Base-by-base conservation (phyloP, 2,888 invertebrate genomes). In the Aspidapion aeneum region DNA sequence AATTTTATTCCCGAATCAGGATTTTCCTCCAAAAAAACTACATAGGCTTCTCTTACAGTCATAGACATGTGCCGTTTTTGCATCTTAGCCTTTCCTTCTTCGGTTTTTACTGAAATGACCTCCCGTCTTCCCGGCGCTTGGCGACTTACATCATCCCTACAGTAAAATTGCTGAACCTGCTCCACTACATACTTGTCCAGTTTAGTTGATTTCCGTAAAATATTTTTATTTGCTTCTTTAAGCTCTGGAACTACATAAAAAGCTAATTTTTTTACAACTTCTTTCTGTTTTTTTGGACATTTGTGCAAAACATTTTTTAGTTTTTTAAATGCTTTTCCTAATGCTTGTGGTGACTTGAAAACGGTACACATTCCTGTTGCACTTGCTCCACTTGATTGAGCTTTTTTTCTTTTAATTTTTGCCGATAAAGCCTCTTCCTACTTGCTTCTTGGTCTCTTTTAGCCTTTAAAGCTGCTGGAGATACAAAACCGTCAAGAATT, bases 21-120 rank as follows among this genome's bases (percentile, higher is more conserved):
- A 50, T 58, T 58, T 51, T 58, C 58, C 19, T 58, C 50, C n/a
- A 58, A 58, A 58, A 58, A 58, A 18, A 58, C 52, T 18, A 5
- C 51, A 18, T 57, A 57, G 21, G 21, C 35, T n/a, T 58, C 50
- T 49, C 49, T n/a, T n/a, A 50, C 51, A 21, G 58, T 17, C 3
- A 18, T 16, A 52, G 51, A 5, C 51, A 58, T 58, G 18, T 49
- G 18, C n/a, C 58, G 58, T 58, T 58, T 58, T 20, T 58, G 51
- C 49, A 20, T 17, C 5, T 52, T 58, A n/a, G 50, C n/a, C 51
- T 18, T 58, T 16, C 20, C 58, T 22, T 58, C 58, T 50, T 58
- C 18, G 35, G 49, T 58, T 51, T 58, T 50, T 18, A 58, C 58
- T 50, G 58, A 58, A 3, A 58, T 20, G 18, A 50, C 50, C 2